Evolutionary conservation across 2,797 vertebrate genomes (phyloP).

Genomic region (Myripristis murdjan): DNA sequence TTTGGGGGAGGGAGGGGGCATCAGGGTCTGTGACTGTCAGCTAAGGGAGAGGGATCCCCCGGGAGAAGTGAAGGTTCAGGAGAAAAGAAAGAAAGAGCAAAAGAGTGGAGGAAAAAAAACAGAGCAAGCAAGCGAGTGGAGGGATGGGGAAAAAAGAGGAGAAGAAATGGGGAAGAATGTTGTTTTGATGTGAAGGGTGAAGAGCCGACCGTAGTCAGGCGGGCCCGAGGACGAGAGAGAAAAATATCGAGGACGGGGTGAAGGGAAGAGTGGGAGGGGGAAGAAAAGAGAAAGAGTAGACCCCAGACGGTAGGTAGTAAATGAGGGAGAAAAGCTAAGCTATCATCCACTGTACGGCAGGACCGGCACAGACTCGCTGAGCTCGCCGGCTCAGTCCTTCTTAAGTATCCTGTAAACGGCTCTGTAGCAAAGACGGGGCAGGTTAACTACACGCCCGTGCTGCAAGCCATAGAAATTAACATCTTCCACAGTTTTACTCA

Average conservation of each 20-base stretch:
- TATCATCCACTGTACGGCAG: slow-evolving; percentile 71
- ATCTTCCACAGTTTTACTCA: neutral
- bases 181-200: slow-evolving; percentile 84
- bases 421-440: slow-evolving; percentile 17
- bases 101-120: slow-evolving; percentile 57
- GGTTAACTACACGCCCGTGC: neutral
- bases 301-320: slow-evolving; percentile 81
- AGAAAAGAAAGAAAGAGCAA: slow-evolving; percentile 76
- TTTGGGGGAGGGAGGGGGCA: slow-evolving; percentile 79
- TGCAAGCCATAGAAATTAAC: neutral
- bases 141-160: slow-evolving; percentile 44
- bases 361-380: slow-evolving; percentile 45
- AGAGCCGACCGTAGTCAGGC: slow-evolving; percentile 60
- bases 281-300: slow-evolving; percentile 76
- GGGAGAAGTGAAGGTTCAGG: slow-evolving; percentile 81
- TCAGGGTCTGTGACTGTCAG: slow-evolving; percentile 88
- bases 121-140: slow-evolving; percentile 67
- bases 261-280: slow-evolving; percentile 55
- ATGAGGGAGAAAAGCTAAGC: slow-evolving; percentile 82
- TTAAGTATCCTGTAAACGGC: slow-evolving; percentile 29
- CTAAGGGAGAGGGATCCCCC: slow-evolving; percentile 86
- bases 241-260: slow-evolving; percentile 64
- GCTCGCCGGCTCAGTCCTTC: slow-evolving; percentile 49
- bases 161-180: slow-evolving; percentile 74
- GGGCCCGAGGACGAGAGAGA: slow-evolving; percentile 59